phyloP scores from a whole-genome alignment of 2,888 invertebrate genomes.

The Fragum fragum region DNA sequence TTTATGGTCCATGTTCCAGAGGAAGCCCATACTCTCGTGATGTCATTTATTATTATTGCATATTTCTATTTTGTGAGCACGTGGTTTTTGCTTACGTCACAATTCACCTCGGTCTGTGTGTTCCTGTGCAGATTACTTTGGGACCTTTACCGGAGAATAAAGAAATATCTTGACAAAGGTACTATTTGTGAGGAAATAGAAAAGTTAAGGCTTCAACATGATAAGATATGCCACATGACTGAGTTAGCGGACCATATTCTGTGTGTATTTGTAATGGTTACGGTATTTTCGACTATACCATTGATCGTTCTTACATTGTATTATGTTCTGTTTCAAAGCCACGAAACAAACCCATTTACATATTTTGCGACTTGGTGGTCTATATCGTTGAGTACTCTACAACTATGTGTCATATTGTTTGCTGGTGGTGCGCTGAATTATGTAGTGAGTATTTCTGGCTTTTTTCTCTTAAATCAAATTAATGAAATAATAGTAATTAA shows the following conservation, averaged over 20 bases:
- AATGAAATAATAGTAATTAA: too few species aligned
- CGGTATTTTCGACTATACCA: constrained; percentile 69
- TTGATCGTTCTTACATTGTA: constrained; percentile 70
- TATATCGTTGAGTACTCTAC: constrained; percentile 64
- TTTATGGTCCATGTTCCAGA: constrained; percentile 37
- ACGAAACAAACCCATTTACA: constrained; percentile 48
- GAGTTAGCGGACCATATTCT: constrained; percentile 62
- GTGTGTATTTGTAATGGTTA: constrained; percentile 63
- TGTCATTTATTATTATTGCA: constrained; percentile 44
- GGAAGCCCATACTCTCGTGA: background rate
- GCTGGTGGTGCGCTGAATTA: constrained; percentile 68
- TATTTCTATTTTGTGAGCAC: constrained; percentile 68
- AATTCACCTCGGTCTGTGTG: constrained; percentile 53
- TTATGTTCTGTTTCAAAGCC: constrained; percentile 65
- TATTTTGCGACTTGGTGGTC: constrained; percentile 73
- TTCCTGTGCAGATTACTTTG: constrained; percentile 54
- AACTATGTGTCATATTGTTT: constrained; percentile 63
- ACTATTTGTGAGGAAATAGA: constrained; percentile 62
- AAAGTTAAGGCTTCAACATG: constrained; percentile 59
- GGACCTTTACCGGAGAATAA: constrained; percentile 44
- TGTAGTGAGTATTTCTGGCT: constrained; percentile 55
- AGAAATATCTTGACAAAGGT: constrained; percentile 39
- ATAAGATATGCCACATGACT: constrained; percentile 57
- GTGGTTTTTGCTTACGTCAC: constrained; percentile 68
- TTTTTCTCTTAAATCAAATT: too few species aligned